Conservation (phyloP, 2,797 vertebrate species). For the Manis javanica region DNA sequence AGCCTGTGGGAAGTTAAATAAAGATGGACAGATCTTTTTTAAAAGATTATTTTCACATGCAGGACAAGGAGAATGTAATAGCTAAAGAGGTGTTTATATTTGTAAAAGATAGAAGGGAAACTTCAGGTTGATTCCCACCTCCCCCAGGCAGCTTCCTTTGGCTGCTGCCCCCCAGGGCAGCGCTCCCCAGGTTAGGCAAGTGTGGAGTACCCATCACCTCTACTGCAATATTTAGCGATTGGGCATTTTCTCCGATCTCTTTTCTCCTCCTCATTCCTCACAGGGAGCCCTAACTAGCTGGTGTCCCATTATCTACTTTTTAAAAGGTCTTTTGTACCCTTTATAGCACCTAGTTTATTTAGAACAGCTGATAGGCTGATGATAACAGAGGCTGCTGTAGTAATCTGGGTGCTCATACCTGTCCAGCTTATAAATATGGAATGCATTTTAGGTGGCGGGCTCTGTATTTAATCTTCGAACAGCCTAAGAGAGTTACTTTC, state of each 20-base stretch:
- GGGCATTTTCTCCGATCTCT: neutral
- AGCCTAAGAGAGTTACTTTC: neutral
- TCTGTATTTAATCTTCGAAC: neutral
- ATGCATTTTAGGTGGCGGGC: neutral
- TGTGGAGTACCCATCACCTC: neutral
- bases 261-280: neutral
- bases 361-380: neutral
- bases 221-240: neutral
- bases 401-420: neutral
- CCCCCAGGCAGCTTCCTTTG: neutral
- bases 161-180: neutral
- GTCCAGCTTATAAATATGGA: neutral
- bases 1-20: neutral
- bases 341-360: neutral
- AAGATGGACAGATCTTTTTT: constrained; percentile 13
- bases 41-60: neutral
- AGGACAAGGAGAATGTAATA: neutral
- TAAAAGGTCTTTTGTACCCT: neutral
- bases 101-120: neutral
- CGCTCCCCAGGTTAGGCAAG: neutral
- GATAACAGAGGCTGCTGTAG: neutral
- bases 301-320: neutral
- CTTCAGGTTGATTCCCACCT: neutral
- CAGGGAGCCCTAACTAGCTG: neutral
- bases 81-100: neutral